Evolutionary conservation across 2,888 invertebrate species (phyloP), one percentile per base, ranked within the genome.

Genomic region (Branchipolynoe longqiensis): DNA sequence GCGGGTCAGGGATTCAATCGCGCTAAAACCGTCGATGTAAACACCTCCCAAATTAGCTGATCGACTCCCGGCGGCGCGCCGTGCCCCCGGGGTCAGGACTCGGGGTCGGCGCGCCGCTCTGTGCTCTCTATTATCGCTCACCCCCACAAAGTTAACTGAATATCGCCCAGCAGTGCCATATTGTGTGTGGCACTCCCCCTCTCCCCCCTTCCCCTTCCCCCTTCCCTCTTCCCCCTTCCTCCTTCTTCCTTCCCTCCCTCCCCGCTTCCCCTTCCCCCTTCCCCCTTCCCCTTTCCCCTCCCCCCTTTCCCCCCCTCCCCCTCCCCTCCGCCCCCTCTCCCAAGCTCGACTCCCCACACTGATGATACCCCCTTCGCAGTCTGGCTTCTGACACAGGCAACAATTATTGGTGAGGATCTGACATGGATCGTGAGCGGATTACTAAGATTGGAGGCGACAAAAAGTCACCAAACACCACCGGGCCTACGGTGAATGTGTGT

Each of bases 391-490:
- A 36, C 36, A 14, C 36, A 6, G 36, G 69, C 28, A n/a, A 62
- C 69, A 69, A 69, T 69, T 38, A 69, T 25, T 36, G 38, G 3
- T 12, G 18, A 4, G 18, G 69, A 36, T 69, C 69, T n/a, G n/a
- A n/a, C n/a, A 69, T 38, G 38, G 3, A 22, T 69, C 78, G 48
- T 78, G 78, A 48, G 54, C 31, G 48, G 78, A 78, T 78, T 78
- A 78, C 41, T 33, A 14, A 69, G 31, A 2, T 41, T 41, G 31
- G 28, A 78, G 48, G 28, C 28, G 48, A 78, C 78, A 78, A 78
- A n/a, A 78, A 78, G 78, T 78, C 78, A 78, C 78, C 78, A 6
- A 78, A 78, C 69, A 69, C 69, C 62, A n/a, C n/a, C 38, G 36
- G 36, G 22, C 28, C 62, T n/a, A 31, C 28, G 48, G 62, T 14